Conservation (phyloP, 1,140 invertebrate species). For the Psix sp. region DNA sequence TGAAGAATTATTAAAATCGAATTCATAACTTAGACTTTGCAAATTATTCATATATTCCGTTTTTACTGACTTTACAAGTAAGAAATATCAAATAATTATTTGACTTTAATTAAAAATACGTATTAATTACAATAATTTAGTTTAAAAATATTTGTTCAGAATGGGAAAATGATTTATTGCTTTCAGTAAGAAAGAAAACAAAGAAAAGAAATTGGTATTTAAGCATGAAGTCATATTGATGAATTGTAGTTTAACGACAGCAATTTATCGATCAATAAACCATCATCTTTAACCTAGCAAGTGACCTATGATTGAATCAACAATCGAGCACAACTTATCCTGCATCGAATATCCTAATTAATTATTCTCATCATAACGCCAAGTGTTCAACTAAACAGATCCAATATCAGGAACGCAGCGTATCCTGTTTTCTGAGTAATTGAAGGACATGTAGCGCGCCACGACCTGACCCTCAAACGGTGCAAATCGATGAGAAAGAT, state of each 20-base stretch:
- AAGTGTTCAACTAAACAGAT: slow-evolving; percentile 44
- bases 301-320: slow-evolving; percentile 39
- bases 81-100: too few relatives aligned
- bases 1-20: too few relatives aligned
- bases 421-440: slow-evolving; percentile 56
- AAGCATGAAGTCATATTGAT: neutral
- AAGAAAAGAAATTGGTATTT: slow-evolving; percentile 11
- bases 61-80: too few relatives aligned
- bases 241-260: neutral
- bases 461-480: slow-evolving; percentile 22
- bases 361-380: slow-evolving; percentile 45
- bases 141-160: too few relatives aligned
- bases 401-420: slow-evolving; percentile 32
- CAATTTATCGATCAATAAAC: slow-evolving; percentile 14
- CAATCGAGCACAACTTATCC: slow-evolving; percentile 32
- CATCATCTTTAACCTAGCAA: slow-evolving; percentile 29
- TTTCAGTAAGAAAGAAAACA: too few relatives aligned
- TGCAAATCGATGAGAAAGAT: slow-evolving; percentile 48
- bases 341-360: slow-evolving; percentile 40
- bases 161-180: neutral
- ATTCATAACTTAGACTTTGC: too few relatives aligned
- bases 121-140: too few relatives aligned
- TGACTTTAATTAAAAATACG: too few relatives aligned
- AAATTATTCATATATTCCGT: too few relatives aligned
- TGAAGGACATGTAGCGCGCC: slow-evolving; percentile 45